Evolutionary conservation across 2,797 vertebrate genomes (phyloP).

Genomic region (Sebastes baramenuke): DNA sequence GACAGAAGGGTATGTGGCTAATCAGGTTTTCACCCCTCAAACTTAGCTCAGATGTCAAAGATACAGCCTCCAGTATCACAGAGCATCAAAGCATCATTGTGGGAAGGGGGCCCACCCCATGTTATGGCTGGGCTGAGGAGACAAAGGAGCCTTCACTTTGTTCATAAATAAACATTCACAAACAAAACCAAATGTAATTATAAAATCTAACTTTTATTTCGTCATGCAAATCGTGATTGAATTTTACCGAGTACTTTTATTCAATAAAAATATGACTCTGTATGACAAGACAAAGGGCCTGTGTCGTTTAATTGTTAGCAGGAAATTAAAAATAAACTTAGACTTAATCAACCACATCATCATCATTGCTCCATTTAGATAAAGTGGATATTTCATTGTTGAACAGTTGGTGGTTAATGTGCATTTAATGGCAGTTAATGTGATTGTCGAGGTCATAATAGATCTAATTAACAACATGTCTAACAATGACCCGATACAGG

Average conservation of each 20-base stretch:
- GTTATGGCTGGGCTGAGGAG: neutral
- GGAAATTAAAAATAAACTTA: neutral
- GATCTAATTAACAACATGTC: constrained; percentile 68
- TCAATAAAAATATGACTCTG: neutral
- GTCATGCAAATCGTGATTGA: neutral
- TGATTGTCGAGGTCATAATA: constrained; percentile 63
- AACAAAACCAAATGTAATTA: neutral
- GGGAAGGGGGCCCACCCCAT: no score
- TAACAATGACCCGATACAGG: constrained; percentile 66
- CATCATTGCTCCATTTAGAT: constrained; percentile 19
- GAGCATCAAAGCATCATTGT: neutral
- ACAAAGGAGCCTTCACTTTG: neutral
- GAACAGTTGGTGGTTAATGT: constrained; percentile 39
- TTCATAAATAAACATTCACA: neutral
- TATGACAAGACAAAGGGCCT: neutral
- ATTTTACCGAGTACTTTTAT: neutral
- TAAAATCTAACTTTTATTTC: neutral
- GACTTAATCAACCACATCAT: constrained; percentile 16
- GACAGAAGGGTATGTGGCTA: constrained; percentile 48
- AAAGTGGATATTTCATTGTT: constrained; percentile 33
- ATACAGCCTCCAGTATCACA: neutral
- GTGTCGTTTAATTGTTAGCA: neutral
- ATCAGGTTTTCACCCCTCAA: neutral
- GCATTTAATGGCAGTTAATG: constrained; percentile 62
- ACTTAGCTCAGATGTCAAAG: neutral